A percentile compares a stretch with the other conserved stretches of the same genome.
phyloP scores from a whole-genome alignment of 2,113 vertebrate genomes.

The Garra rufa region DNA sequence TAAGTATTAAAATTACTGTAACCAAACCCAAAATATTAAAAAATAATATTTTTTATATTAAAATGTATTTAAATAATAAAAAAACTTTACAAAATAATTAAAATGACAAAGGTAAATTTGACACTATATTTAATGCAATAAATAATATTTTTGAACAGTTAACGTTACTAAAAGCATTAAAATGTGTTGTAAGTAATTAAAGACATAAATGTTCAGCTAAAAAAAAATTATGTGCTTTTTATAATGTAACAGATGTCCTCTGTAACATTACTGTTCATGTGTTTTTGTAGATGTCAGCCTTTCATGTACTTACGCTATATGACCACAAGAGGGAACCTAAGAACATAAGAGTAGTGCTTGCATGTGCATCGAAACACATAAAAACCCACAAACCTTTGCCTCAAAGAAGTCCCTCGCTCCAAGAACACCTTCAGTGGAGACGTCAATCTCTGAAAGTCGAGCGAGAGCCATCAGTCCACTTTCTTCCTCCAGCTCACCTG shows the following conservation, averaged over 20 bases:
- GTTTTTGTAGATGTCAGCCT: background rate
- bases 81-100: too few species aligned
- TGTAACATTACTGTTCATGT: background rate
- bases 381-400: constrained; percentile 84
- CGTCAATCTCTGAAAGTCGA: constrained; percentile 91
- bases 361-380: background rate
- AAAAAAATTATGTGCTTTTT: background rate
- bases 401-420: constrained; percentile 96
- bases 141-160: background rate
- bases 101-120: too few species aligned
- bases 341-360: background rate
- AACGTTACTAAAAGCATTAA: background rate
- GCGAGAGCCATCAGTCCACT: constrained; percentile 91
- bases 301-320: background rate
- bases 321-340: background rate
- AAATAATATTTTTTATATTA: too few species aligned
- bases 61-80: too few species aligned
- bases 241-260: background rate
- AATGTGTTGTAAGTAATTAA: background rate
- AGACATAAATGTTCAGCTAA: background rate
- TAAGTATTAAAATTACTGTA: too few species aligned
- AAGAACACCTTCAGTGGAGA: constrained; percentile 90
- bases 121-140: background rate
- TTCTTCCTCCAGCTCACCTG: constrained; percentile 89
- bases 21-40: too few species aligned